A percentile compares a stretch with the other conserved stretches of the same genome.
These are phyloP conservation scores for Bettongia penicillata DNA, from an alignment of 2,113 vertebrate genomes.

Conservation along the genomic window DNA sequence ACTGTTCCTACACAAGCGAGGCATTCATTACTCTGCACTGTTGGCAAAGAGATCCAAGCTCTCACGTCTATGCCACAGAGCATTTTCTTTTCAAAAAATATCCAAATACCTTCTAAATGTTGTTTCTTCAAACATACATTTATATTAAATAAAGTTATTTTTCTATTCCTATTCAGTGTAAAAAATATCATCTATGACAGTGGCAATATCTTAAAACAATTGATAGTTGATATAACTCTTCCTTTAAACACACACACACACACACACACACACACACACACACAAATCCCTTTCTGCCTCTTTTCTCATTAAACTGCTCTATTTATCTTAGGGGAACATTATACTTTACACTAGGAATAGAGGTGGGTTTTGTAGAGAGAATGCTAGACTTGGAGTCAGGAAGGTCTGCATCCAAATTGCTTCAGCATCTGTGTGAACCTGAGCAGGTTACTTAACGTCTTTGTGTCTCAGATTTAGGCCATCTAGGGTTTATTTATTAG, in stretches of 20 bases:
- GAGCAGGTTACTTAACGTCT: not conserved
- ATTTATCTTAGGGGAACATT: not conserved
- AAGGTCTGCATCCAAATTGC: not conserved
- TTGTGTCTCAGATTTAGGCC: not conserved
- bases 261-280: no score
- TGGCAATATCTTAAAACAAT: not conserved
- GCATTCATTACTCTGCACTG: not conserved
- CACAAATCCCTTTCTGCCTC: not conserved
- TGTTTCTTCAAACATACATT: not conserved
- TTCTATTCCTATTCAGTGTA: not conserved
- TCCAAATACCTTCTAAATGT: not conserved
- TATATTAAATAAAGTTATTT: not conserved
- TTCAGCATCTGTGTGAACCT: not conserved
- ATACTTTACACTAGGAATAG: not conserved
- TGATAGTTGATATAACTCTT: not conserved
- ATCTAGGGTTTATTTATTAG: not conserved
- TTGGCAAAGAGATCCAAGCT: not conserved
- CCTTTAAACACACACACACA: no score
- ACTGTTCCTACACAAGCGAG: not conserved
- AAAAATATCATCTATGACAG: not conserved
- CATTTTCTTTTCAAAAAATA: not conserved
- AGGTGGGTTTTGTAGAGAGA: not conserved
- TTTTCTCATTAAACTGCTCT: not conserved
- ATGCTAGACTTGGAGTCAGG: not conserved
- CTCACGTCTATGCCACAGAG: not conserved